Evolutionary conservation across 2,797 vertebrate genomes (phyloP).

Genomic region (Cryptoblepharus egeriae): DNA sequence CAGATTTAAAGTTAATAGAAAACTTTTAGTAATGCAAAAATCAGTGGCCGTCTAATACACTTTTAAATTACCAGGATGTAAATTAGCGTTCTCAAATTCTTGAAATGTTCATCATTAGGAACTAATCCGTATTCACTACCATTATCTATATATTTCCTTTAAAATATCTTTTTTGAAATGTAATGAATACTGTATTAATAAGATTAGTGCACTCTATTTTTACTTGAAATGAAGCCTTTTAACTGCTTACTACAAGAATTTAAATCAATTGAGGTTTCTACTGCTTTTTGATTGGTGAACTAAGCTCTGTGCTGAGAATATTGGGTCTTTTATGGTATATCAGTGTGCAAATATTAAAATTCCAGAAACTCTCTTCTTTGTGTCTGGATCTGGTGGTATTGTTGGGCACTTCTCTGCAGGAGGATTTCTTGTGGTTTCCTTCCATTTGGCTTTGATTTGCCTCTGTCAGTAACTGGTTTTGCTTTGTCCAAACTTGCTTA

Average conservation of each 20-base stretch:
- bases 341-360: no score
- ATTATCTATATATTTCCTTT: no score
- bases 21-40: not conserved
- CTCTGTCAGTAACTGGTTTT: no score
- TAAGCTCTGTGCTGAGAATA: not conserved
- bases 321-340: not conserved
- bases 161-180: not conserved
- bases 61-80: not conserved
- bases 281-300: not conserved
- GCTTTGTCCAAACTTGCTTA: no score
- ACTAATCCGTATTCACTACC: no score
- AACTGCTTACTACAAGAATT: not conserved
- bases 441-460: no score
- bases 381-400: no score
- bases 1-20: not conserved
- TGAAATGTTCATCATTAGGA: not conserved
- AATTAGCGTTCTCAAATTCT: not conserved
- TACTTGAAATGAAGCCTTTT: not conserved
- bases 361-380: no score
- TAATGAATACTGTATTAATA: not conserved
- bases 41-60: not conserved
- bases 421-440: no score
- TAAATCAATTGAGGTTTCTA: not conserved
- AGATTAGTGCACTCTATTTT: not conserved
- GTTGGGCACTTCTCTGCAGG: no score